Percentiles rank a stretch among this genome's conserved stretches.
Evolutionary conservation across 2,888 invertebrate genomes (phyloP).

Genomic region (Tiliacea aurago): DNA sequence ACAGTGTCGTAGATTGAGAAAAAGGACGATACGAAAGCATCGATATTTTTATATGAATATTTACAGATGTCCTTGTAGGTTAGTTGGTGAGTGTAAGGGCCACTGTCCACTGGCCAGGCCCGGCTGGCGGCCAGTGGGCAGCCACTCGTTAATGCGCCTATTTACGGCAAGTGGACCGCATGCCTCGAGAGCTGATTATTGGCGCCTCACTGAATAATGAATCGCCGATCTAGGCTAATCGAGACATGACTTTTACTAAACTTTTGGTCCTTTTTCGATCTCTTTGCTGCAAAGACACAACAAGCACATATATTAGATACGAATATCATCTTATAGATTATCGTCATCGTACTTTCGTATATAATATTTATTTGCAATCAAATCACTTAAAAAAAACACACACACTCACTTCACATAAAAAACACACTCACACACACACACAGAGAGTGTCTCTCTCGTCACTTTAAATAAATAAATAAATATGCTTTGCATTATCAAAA

Average conservation of each 20-base stretch:
- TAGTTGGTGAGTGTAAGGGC: conserved; percentile 76
- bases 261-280: conserved; percentile 63
- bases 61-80: conserved; percentile 77
- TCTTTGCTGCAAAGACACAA: conserved; percentile 6
- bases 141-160: conserved; percentile 75
- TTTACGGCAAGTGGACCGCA: conserved; percentile 75
- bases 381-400: too few species aligned
- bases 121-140: conserved; percentile 56
- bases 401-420: too few species aligned
- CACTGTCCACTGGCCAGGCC: conserved; percentile 18
- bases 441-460: too few species aligned
- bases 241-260: conserved; percentile 74
- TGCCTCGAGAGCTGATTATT: conserved; percentile 79
- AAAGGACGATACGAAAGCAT: conserved; percentile 63
- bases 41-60: conserved; percentile 71
- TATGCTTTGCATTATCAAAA: not conserved
- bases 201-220: conserved; percentile 85
- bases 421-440: too few species aligned
- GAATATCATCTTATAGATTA: conserved; percentile 8
- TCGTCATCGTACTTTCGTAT: not conserved
- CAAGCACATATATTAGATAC: not conserved
- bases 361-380: not conserved
- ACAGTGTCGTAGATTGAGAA: conserved; percentile 63
- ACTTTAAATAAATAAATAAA: too few species aligned
- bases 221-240: conserved; percentile 82